A percentile compares a stretch with the other conserved stretches of the same genome.
Evolutionary conservation across 2,113 vertebrate species (phyloP).

Genomic region (Actenoides hombroni): DNA sequence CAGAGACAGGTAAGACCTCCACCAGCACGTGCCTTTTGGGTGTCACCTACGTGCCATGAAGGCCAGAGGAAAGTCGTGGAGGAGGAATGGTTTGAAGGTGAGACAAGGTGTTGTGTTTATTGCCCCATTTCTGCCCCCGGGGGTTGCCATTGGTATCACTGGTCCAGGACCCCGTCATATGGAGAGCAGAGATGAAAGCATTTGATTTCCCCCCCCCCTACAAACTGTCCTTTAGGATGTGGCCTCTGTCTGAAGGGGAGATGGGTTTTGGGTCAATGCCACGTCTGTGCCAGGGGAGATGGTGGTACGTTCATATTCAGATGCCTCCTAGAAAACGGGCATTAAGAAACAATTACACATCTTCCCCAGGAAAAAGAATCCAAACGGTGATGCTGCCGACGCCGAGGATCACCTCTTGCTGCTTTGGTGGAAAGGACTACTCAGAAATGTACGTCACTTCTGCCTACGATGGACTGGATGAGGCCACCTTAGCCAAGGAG

Average conservation of each 20-base stretch:
- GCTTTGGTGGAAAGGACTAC: conserved; percentile 86
- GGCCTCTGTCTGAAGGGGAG: not conserved
- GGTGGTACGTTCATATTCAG: not conserved
- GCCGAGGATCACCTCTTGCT: conserved; percentile 84
- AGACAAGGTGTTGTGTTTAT: not conserved
- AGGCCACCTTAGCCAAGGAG: conserved; percentile 67
- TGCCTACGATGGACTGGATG: conserved; percentile 76
- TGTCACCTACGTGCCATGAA: rapidly evolving
- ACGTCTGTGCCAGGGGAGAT: not conserved
- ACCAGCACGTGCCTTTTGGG: not conserved
- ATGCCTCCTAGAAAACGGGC: not conserved
- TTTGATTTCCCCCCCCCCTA: not conserved
- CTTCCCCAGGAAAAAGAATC: conserved; percentile 76
- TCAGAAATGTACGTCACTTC: conserved; percentile 88
- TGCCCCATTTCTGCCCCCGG: not conserved
- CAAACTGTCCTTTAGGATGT: not conserved
- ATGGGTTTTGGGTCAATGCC: not conserved
- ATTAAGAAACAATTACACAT: not conserved
- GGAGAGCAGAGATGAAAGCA: not conserved
- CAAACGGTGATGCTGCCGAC: conserved; percentile 80
- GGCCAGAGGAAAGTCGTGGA: not conserved
- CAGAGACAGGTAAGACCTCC: conserved; percentile 77
- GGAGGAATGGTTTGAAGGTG: not conserved
- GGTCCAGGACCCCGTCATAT: not conserved
- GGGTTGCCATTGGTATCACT: rapidly evolving